A percentile compares a stretch with the other conserved stretches of the same genome.
These are phyloP conservation scores for Argopecten irradians DNA, from an alignment of 1,140 invertebrate species.

Conservation along the genomic window DNA sequence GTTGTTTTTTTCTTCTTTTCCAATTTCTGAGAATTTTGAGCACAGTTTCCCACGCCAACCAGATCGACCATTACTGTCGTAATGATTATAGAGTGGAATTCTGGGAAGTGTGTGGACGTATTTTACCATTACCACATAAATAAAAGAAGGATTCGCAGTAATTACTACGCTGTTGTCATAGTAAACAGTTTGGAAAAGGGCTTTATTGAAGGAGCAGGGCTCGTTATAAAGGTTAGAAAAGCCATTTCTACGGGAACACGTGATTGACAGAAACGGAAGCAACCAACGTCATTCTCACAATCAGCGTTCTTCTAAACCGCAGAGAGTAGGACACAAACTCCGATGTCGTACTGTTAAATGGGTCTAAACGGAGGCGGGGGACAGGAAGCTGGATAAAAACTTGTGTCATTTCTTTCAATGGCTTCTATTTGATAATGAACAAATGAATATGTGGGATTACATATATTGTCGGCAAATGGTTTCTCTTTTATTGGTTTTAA, in stretches of 20 bases:
- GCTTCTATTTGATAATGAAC: neutral
- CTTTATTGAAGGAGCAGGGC: neutral
- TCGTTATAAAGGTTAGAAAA: neutral
- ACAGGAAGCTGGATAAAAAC: neutral
- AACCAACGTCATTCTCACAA: conserved; percentile 14
- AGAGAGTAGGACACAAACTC: neutral
- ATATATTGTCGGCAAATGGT: neutral
- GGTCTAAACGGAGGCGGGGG: neutral
- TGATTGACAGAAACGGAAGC: conserved; percentile 4
- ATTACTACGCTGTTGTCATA: neutral
- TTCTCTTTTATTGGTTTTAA: no score
- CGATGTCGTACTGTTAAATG: neutral
- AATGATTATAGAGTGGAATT: neutral
- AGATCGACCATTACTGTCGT: neutral
- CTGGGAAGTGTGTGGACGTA: neutral
- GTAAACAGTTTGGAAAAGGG: neutral
- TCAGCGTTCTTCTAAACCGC: neutral
- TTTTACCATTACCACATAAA: neutral
- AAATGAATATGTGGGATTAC: neutral
- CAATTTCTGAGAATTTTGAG: neutral
- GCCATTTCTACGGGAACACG: neutral
- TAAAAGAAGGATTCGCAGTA: neutral
- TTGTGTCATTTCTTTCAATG: neutral
- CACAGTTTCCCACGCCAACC: neutral
- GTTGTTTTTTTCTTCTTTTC: no score